A percentile compares a stretch with the other conserved stretches of the same genome.
phyloP scores from a whole-genome alignment of 2,113 vertebrate species.

The Sterrhoptilus dennistouni region DNA sequence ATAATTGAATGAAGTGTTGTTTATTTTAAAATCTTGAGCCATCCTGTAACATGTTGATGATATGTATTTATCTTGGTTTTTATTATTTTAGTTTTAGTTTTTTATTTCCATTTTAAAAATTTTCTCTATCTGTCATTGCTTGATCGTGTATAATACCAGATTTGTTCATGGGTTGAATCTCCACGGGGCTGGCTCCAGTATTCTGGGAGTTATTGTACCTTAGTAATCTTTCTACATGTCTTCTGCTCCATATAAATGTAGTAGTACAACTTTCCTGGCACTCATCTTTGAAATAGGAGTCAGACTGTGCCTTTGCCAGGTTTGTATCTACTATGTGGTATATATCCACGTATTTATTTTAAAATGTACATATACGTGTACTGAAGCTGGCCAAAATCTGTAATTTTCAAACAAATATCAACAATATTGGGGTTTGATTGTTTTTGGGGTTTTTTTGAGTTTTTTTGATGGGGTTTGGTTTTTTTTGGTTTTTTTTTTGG shows the following conservation, averaged over 20 bases:
- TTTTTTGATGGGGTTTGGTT: background rate
- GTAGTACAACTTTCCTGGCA: background rate
- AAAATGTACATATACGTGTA: background rate
- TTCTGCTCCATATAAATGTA: background rate
- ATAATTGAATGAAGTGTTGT: background rate
- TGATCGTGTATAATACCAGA: background rate
- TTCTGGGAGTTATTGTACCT: background rate
- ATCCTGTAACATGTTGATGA: background rate
- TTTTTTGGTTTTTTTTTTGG: no score
- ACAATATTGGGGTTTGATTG: background rate
- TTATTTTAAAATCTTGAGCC: background rate
- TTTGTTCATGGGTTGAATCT: background rate
- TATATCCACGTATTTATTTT: background rate
- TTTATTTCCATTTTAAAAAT: background rate
- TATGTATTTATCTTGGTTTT: background rate
- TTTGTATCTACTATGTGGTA: background rate
- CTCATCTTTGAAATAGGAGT: fast-evolving
- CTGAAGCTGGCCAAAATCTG: background rate
- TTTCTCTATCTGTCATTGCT: background rate
- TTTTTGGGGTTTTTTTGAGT: no score
- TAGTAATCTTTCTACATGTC: background rate
- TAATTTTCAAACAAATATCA: background rate
- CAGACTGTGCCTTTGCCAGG: background rate
- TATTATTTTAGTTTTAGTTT: background rate
- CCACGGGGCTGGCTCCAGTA: background rate